These are phyloP conservation scores for Spodoptera frugiperda DNA, from an alignment of 1,140 invertebrate species.

Conservation along the genomic window DNA sequence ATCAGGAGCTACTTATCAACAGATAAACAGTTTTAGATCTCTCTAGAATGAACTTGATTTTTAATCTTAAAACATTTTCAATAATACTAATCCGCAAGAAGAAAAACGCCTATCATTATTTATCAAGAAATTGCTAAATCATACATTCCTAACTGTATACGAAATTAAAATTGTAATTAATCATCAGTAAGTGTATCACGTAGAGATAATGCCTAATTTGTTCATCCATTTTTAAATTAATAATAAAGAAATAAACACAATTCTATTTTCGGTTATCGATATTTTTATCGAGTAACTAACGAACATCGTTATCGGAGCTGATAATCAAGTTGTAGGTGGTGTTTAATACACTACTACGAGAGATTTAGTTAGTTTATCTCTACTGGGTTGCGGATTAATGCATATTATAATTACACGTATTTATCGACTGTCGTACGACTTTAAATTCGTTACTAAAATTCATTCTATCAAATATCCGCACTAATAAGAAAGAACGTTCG, in stretches of 20 bases:
- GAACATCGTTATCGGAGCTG: background rate
- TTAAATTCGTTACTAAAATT: no score
- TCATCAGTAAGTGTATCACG: background rate
- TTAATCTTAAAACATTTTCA: background rate
- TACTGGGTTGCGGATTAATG: no score
- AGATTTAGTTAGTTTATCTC: no score
- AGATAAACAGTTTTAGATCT: no score
- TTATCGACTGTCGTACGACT: no score
- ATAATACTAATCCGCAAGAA: no score
- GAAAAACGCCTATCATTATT: no score
- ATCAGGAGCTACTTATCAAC: no score
- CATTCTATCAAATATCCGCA: no score
- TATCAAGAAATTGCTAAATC: background rate
- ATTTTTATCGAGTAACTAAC: background rate
- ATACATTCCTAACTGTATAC: background rate
- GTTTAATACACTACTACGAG: no score
- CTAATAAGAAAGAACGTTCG: no score
- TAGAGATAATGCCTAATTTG: slow-evolving; percentile 9
- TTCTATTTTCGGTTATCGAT: slow-evolving; percentile 30
- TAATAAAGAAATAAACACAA: background rate
- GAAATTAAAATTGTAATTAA: slow-evolving; percentile 5
- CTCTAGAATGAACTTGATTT: background rate
- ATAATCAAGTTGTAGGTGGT: background rate
- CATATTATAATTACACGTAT: no score
- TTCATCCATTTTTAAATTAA: slow-evolving; percentile 1